These are phyloP conservation scores for Megaceryle maxima DNA, from an alignment of 2,113 vertebrate genomes.

Conservation along the genomic window DNA sequence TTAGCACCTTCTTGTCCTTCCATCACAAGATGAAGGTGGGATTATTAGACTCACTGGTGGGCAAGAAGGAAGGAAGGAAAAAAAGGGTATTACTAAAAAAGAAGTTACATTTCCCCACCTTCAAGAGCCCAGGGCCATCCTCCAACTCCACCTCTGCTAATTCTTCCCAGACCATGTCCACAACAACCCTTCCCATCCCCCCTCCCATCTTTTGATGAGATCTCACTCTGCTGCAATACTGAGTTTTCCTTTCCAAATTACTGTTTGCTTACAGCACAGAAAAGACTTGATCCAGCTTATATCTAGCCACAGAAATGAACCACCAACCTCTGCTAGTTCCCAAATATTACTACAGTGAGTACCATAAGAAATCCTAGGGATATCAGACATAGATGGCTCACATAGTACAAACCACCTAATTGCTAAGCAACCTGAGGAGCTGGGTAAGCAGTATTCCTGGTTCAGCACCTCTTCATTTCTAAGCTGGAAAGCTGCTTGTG, in stretches of 20 bases:
- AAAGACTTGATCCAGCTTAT: not conserved
- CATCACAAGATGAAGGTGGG: not conserved
- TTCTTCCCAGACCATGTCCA: not conserved
- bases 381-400: not conserved
- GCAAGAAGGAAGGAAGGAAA: not conserved
- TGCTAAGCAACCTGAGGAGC: not conserved
- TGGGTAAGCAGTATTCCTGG: not conserved
- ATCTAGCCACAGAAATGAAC: slow-evolving; percentile 13
- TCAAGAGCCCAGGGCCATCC: not conserved
- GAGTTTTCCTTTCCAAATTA: not conserved
- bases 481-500: slow-evolving; percentile 6
- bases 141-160: not conserved
- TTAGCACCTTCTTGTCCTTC: accelerated
- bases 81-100: not conserved
- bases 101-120: not conserved
- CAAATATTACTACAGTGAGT: not conserved
- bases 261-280: not conserved
- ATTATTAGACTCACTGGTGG: not conserved
- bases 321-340: not conserved
- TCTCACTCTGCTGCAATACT: not conserved
- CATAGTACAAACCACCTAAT: not conserved
- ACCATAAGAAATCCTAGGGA: not conserved
- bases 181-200: not conserved
- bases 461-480: slow-evolving; percentile 12
- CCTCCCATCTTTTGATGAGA: not conserved